Evolutionary conservation across 1,140 invertebrate genomes (phyloP).

Genomic region (Drosophila asahinai): DNA sequence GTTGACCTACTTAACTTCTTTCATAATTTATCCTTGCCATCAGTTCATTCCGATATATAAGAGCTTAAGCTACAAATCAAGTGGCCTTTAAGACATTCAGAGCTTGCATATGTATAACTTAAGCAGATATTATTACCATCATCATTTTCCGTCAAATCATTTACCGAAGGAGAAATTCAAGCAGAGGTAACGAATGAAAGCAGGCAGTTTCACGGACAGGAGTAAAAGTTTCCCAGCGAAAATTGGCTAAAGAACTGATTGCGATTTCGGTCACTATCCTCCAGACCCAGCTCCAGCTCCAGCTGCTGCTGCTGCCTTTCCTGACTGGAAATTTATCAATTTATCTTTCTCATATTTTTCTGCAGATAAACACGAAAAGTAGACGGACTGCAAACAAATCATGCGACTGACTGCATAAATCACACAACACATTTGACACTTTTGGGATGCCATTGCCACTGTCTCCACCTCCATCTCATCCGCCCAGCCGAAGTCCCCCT

Average conservation of each 20-base stretch:
- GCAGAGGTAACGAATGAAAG: slow-evolving; percentile 75
- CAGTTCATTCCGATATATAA: slow-evolving; percentile 3
- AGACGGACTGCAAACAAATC: slow-evolving; percentile 83
- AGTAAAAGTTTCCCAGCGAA: slow-evolving; percentile 76
- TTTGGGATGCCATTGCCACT: slow-evolving; percentile 73
- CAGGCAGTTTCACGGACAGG: slow-evolving; percentile 55
- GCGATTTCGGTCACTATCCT: slow-evolving; percentile 53
- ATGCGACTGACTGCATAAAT: slow-evolving; percentile 84
- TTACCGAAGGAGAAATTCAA: slow-evolving; percentile 54
- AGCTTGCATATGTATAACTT: background rate
- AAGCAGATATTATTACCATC: slow-evolving; percentile 11
- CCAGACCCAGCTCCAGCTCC: background rate
- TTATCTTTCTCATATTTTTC: slow-evolving; percentile 84
- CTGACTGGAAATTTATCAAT: slow-evolving; percentile 55
- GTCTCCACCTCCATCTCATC: background rate
- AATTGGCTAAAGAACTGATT: slow-evolving; percentile 70
- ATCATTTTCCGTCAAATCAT: slow-evolving; percentile 30
- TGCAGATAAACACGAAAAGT: slow-evolving; percentile 81
- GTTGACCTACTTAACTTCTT: slow-evolving; percentile 1
- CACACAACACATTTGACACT: slow-evolving; percentile 83
- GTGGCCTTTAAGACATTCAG: slow-evolving; percentile 5
- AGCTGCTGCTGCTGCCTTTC: slow-evolving; percentile 24
- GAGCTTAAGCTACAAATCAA: slow-evolving; percentile 11
- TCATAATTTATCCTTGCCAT: slow-evolving; percentile 7
- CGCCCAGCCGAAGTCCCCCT: background rate